Percentiles rank a stretch among this genome's conserved stretches.
phyloP scores from a whole-genome alignment of 2,888 invertebrate species.

The Octodonta nipae region DNA sequence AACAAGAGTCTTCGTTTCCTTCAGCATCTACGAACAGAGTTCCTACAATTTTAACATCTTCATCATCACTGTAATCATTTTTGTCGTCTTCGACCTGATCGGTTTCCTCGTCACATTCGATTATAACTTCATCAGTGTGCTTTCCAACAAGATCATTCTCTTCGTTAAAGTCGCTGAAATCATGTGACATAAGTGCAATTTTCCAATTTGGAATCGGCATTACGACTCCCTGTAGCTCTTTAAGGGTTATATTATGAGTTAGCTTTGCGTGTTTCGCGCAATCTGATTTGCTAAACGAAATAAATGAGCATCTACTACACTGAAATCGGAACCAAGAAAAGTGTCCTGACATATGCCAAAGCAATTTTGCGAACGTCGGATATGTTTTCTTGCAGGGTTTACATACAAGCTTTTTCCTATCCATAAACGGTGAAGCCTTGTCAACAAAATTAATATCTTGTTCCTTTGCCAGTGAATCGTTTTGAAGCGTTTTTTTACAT shows the following conservation, averaged over 20 bases:
- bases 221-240: neutral
- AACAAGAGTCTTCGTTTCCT: no score
- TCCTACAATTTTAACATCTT: no score
- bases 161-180: no score
- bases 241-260: neutral
- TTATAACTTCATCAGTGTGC: neutral
- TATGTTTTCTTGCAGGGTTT: neutral
- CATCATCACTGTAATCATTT: neutral
- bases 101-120: neutral
- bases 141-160: neutral
- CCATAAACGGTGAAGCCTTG: no score
- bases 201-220: conserved; percentile 1
- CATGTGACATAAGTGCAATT: neutral
- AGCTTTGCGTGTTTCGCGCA: neutral
- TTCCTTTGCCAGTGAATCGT: no score
- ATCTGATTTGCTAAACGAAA: neutral
- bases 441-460: no score
- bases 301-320: neutral
- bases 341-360: neutral
- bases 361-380: neutral
- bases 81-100: neutral
- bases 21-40: no score
- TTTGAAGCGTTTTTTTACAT: no score
- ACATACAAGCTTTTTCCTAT: neutral
- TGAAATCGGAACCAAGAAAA: neutral